These are phyloP conservation scores for Hetaerina americana DNA, from an alignment of 1,140 invertebrate genomes.

Conservation along the genomic window DNA sequence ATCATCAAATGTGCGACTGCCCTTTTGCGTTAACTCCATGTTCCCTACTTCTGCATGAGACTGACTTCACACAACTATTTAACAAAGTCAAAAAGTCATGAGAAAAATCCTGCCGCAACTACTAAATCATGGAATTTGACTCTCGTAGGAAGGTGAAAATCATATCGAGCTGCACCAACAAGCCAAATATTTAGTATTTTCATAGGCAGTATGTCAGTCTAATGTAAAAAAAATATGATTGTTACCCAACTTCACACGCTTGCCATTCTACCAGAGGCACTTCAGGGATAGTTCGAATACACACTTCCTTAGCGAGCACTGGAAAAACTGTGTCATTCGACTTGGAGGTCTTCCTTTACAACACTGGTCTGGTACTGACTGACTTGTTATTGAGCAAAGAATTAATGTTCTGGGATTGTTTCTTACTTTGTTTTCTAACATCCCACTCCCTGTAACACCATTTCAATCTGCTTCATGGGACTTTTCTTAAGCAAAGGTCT, in stretches of 20 bases:
- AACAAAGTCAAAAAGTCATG: background rate
- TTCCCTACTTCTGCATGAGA: background rate
- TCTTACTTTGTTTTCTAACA: background rate
- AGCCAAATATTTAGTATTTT: background rate
- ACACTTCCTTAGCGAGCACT: conserved; percentile 8
- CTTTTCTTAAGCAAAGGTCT: background rate
- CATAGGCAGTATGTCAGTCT: background rate
- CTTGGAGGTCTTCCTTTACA: conserved; percentile 7
- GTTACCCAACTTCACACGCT: conserved; percentile 7
- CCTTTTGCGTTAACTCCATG: background rate
- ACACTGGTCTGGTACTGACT: conserved; percentile 6
- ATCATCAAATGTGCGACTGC: background rate
- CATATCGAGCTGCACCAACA: background rate
- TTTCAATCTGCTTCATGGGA: background rate
- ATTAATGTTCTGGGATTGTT: conserved; percentile 3
- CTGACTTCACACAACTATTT: background rate
- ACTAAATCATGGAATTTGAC: background rate
- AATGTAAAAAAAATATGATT: background rate
- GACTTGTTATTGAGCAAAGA: conserved; percentile 7
- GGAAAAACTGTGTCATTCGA: conserved; percentile 1
- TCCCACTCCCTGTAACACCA: background rate
- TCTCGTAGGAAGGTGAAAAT: background rate
- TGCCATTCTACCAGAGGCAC: conserved; percentile 14
- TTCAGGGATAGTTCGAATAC: conserved; percentile 11
- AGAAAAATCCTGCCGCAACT: background rate